These are phyloP conservation scores for Aphelenchoides fujianensis DNA, from an alignment of 1,140 invertebrate species.

Conservation along the genomic window DNA sequence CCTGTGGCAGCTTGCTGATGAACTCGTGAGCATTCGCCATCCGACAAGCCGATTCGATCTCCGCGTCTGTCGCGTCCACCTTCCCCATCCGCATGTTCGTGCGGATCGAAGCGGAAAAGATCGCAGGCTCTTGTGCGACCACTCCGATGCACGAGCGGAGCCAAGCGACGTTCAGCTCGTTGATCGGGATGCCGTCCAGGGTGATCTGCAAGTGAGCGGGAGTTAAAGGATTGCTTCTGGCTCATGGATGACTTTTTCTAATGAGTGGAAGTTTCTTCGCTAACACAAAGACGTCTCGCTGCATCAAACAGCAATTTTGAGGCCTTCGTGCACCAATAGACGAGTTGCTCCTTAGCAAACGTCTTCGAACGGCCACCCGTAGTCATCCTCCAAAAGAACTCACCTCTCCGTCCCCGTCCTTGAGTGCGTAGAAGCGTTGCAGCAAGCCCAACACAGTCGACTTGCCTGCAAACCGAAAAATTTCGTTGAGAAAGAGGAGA, in stretches of 20 bases:
- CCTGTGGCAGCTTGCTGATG: conserved; percentile 53
- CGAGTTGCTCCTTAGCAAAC: no score
- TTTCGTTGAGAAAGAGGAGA: conserved; percentile 63
- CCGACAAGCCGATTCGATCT: conserved; percentile 61
- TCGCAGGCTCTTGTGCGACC: conserved; percentile 74
- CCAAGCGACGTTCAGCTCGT: conserved; percentile 53
- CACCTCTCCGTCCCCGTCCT: background rate
- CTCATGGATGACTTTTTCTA: no score
- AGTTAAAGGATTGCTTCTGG: no score
- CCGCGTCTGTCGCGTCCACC: conserved; percentile 70
- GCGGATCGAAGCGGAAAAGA: conserved; percentile 75
- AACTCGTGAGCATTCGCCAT: conserved; percentile 60
- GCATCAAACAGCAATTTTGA: no score
- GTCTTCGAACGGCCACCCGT: no score
- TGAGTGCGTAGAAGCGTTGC: background rate
- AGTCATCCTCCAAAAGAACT: no score
- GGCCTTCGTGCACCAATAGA: no score
- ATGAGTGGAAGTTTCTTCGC: no score
- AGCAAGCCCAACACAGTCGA: conserved; percentile 1
- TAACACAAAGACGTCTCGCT: no score
- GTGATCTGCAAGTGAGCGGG: no score
- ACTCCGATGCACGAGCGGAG: conserved; percentile 73
- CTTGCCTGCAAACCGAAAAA: conserved; percentile 64
- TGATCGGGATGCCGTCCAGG: conserved; percentile 49
- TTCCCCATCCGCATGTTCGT: conserved; percentile 77